Base-by-base conservation (phyloP, 2,888 invertebrate genomes). In the Gari tellinella region DNA sequence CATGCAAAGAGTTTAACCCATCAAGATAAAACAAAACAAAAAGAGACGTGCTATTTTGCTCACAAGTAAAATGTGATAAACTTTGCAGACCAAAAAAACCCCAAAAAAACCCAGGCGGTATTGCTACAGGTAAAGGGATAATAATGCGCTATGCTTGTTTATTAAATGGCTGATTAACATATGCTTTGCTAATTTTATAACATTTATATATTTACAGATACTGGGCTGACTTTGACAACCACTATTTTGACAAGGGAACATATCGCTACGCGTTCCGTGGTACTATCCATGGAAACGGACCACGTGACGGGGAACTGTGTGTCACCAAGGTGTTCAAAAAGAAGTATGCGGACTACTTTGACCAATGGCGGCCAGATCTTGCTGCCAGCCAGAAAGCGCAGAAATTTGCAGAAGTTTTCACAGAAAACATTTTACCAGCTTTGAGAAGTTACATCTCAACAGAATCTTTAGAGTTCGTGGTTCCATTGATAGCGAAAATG, bases 301-400 rank as follows among this genome's bases (percentile, higher is more conserved):
- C 79, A 4, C 57, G 79, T 15, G 75, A 79, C 51, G 79, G 79
- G 1, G 61, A 41, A 37, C 43, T 69, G 1, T 79, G 79, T 46
- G 79, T 79, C 3, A 72, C 79, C 2, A 79, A 79, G 53, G 79
- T 72, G 38, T 75, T 79, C 63, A 79, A 79, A 53, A 72, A 60
- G 31, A 52, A 75, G 56, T 79, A 63, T 43, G 66, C 79, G 5
- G 68, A 69, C 23, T 69, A 69, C 37, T 79, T 79, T 21, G 72
- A 79, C 31, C 53, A 68, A 43, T 79, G 79, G 79, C 41, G 46
- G 1, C 79, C 79, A 5, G 79, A 79, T 38, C 51, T 75, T 4
- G 74, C 68, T 8, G 79, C 79, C 15, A 79, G 79, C 52, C 21
- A 66, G 23, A 79, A 79, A 31, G 31, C 79, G 0, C 65, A 72